Conservation (phyloP, 2,797 vertebrate genomes). For the Aselliscus stoliczkanus region DNA sequence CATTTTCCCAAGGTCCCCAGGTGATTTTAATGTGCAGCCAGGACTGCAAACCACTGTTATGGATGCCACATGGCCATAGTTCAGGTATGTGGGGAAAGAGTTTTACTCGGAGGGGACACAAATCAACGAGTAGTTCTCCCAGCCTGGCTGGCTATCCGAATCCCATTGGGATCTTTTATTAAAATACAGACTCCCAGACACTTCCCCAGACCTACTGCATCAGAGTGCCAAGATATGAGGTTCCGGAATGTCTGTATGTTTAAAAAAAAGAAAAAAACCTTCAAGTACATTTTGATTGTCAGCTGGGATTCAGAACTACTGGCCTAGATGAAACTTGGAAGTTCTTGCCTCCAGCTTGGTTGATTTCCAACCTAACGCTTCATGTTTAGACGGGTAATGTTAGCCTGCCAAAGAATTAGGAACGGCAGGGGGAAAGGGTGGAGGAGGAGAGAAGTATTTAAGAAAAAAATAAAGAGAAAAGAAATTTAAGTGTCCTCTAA, state of each 20-base stretch:
- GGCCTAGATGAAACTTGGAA: neutral
- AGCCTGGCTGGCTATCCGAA: neutral
- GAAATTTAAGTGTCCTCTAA: conserved; percentile 73
- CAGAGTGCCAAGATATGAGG: neutral
- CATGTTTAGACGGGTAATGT: neutral
- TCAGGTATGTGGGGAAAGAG: neutral
- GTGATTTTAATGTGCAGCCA: neutral
- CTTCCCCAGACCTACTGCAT: neutral
- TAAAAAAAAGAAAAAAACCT: neutral
- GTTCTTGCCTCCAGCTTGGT: neutral
- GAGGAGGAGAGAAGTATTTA: conserved; percentile 68
- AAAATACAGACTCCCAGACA: neutral
- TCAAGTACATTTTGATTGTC: neutral
- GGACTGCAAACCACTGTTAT: neutral
- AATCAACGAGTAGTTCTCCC: neutral
- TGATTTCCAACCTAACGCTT: neutral
- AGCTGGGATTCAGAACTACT: neutral
- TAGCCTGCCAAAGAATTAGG: neutral
- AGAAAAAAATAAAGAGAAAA: conserved; percentile 76
- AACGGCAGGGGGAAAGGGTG: conserved; percentile 14
- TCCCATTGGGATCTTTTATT: neutral
- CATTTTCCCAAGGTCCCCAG: neutral
- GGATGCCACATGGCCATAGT: neutral
- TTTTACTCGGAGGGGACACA: neutral
- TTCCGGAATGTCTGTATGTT: neutral